A percentile compares a stretch with the other conserved stretches of the same genome.
phyloP scores from a whole-genome alignment of 2,797 vertebrate species.

The Manis javanica region DNA sequence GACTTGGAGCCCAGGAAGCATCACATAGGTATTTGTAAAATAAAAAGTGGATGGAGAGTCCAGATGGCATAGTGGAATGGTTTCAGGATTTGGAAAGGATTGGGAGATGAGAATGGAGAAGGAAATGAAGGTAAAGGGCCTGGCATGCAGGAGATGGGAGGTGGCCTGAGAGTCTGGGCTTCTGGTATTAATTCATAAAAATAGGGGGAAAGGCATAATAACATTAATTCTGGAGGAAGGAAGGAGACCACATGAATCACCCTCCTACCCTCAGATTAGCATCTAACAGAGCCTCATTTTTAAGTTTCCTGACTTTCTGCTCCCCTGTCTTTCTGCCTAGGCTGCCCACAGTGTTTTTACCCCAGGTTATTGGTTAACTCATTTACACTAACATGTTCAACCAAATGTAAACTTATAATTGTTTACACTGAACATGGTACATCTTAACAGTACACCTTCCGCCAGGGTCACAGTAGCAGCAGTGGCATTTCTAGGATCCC shows the following conservation, averaged over 20 bases:
- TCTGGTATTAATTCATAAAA: neutral
- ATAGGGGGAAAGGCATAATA: neutral
- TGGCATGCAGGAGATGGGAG: neutral
- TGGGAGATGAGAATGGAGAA: neutral
- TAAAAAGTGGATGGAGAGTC: neutral
- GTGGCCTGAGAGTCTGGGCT: neutral
- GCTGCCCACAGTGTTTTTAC: neutral
- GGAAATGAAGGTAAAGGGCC: neutral
- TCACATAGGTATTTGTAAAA: too few species aligned
- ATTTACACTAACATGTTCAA: neutral
- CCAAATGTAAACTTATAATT: neutral
- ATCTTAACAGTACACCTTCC: neutral
- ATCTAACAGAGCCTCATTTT: neutral
- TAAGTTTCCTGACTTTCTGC: neutral
- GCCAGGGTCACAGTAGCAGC: neutral
- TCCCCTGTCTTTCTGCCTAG: neutral
- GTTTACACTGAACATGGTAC: neutral
- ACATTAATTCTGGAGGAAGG: neutral
- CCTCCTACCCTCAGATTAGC: fast-evolving
- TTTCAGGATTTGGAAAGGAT: neutral
- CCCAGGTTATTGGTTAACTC: neutral
- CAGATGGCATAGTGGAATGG: neutral
- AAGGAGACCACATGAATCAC: neutral
- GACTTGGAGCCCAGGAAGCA: neutral
- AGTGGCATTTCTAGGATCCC: neutral